phyloP scores from a whole-genome alignment of 1,140 invertebrate species.

The Pseudomyrmex dendroicus region DNA sequence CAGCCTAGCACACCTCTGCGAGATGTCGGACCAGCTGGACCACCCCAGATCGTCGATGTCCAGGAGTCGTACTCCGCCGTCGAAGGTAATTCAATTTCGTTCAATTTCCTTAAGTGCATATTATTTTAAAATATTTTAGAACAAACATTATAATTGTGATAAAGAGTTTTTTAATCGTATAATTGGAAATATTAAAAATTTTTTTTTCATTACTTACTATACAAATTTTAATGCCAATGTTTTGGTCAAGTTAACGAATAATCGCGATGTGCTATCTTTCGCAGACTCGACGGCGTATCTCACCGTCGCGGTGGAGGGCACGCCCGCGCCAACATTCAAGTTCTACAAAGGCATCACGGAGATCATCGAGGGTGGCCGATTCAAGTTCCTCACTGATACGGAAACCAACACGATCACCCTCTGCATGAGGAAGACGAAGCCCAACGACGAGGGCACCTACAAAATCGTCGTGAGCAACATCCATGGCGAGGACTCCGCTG shows the following conservation, averaged over 20 bases:
- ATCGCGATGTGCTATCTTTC: conserved; percentile 54
- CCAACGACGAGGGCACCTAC: conserved; percentile 99
- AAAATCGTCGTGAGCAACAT: conserved; percentile 96
- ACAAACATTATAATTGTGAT: neutral
- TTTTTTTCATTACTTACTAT: neutral
- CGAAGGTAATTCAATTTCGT: conserved; percentile 89
- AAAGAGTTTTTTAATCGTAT: neutral
- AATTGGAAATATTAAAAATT: neutral
- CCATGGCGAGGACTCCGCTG: conserved; percentile 97
- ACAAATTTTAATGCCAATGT: neutral
- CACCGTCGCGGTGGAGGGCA: conserved; percentile 95
- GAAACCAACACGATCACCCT: conserved; percentile 95
- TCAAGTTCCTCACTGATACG: conserved; percentile 96
- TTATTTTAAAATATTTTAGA: neutral
- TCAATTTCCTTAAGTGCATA: neutral
- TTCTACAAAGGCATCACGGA: conserved; percentile 96
- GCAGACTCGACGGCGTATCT: conserved; percentile 95
- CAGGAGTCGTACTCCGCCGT: conserved; percentile 96
- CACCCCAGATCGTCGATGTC: conserved; percentile 94
- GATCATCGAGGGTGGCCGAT: conserved; percentile 96
- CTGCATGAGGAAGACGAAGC: conserved; percentile 97
- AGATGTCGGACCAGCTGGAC: conserved; percentile 90
- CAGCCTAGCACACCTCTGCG: conserved; percentile 95
- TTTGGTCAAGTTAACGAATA: too few species aligned
- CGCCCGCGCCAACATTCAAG: conserved; percentile 96